Evolutionary conservation across 2,797 vertebrate genomes (phyloP).

Genomic region (Rhinoraja longicauda): DNA sequence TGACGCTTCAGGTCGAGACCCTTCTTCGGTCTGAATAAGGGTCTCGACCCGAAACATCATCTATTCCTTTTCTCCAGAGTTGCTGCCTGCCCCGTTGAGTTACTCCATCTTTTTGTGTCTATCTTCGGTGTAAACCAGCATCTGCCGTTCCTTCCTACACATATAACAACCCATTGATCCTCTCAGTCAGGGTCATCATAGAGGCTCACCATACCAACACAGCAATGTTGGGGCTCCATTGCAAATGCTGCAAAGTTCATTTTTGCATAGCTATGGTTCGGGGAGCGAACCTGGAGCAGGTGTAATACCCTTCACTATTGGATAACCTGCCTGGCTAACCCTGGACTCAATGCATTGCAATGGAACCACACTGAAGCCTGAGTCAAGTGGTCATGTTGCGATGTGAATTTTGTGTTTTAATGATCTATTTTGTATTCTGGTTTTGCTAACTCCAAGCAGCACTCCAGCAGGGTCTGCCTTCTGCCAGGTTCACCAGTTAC

Average conservation of each 20-base stretch:
- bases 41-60: no score
- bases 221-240: neutral
- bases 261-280: neutral
- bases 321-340: neutral
- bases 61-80: no score
- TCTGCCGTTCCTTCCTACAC: no score
- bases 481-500: neutral
- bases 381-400: neutral
- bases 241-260: neutral
- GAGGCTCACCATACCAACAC: neutral
- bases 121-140: no score
- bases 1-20: no score
- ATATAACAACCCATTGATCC: neutral
- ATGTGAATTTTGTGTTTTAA: neutral
- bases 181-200: neutral
- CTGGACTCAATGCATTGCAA: neutral
- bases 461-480: neutral
- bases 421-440: neutral
- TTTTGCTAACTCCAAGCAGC: neutral
- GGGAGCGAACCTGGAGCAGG: neutral
- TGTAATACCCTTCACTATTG: neutral
- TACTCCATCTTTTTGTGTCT: no score
- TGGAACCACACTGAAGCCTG: neutral
- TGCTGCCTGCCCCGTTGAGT: no score
- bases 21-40: no score